Base-by-base conservation (phyloP, 2,113 vertebrate genomes). In the Pseudorectes ferrugineus region DNA sequence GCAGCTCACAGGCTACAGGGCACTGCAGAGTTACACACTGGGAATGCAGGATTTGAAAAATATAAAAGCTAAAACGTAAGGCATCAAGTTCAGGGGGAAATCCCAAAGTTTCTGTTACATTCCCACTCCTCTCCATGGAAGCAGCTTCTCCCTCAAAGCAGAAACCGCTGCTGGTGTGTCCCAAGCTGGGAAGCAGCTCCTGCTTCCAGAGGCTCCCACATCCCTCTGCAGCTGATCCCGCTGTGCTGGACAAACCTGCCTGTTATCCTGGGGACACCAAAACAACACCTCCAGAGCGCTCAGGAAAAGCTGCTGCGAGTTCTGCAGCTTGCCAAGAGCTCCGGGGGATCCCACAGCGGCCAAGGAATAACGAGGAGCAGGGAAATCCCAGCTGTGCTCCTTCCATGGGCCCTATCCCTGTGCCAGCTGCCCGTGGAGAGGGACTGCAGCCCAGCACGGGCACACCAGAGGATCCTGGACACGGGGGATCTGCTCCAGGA, bases 371-470 rank as follows among this genome's bases (percentile, higher is more conserved):
- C 1, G 15, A 75, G 84, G 66, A 91, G 48, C 36, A 89, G 58
- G 70, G 81, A 95, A 94, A 94, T 73, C 58, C 89, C 87, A 92
- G 84, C 84, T 72, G 74, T 68, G 68, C 36, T 88, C 42, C 78
- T 58, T 85, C 59, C 79, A 35, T 0, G 6, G 49, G 19, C 88
- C 10, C 16, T 5, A 12, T 61, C 73, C 77, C 13, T 8, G 29
- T 43, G 85, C 82, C 84, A 92, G 81, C 48, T 89, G 68, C 63
- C 79, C 10, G 2, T 0, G 2, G 74, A 78, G 57, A 31, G 48
- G 61, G 14, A 5, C 31, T 46, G 85, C 0, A 23, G 42, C 70
- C 43, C 70, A 54, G 77, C 62, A 72, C 0, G 2, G 73, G 83
- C 43, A 14, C 57, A 5, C 14, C 3, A 13, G 8, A 36, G 40